Conservation (phyloP, 2,797 vertebrate species). For the Schizopygopsis malacanthus region DNA sequence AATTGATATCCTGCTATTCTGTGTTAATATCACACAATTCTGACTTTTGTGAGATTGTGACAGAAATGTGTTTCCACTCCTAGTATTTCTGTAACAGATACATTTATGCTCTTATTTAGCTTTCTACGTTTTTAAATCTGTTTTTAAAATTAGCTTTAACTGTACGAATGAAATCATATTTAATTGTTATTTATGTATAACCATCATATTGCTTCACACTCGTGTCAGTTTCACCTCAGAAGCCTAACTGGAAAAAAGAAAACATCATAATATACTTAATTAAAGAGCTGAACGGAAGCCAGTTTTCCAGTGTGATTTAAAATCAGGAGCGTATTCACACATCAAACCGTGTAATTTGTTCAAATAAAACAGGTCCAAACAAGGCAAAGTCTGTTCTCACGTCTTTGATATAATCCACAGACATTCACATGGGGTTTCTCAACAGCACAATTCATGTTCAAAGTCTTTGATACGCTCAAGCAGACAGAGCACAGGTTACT, state of each 20-base stretch:
- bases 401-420: conserved; percentile 40
- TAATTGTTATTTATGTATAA: no score
- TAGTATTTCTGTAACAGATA: no score
- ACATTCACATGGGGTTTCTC: background rate
- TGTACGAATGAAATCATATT: background rate
- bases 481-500: background rate
- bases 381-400: conserved; percentile 20
- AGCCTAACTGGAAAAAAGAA: background rate
- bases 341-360: conserved; percentile 10
- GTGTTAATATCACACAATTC: no score
- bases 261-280: background rate
- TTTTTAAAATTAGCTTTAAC: background rate
- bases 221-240: background rate
- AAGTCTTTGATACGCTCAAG: background rate
- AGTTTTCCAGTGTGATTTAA: conserved; percentile 14
- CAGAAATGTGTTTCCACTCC: background rate
- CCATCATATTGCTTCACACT: no score
- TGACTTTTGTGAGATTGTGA: background rate
- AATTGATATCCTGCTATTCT: no score
- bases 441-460: background rate
- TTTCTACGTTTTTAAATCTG: background rate
- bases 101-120: background rate
- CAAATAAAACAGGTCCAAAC: conserved; percentile 13
- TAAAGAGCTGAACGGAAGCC: conserved; percentile 3
- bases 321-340: conserved; percentile 12